Evolutionary conservation across 1,140 invertebrate species (phyloP), one percentile per base, ranked within the genome.

Genomic region (Trachymyrmex cornetzi): DNA sequence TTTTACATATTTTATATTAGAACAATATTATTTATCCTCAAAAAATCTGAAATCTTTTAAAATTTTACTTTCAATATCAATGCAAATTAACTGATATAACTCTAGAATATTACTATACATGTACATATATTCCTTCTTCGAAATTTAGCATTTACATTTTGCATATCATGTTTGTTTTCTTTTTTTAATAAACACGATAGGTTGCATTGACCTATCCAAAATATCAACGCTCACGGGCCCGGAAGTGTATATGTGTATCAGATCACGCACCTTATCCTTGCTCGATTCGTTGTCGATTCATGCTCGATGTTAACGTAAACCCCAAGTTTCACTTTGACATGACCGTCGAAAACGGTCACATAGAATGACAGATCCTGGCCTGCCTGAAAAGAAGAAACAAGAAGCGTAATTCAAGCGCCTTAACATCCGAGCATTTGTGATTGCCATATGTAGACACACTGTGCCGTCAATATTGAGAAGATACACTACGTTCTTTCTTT

Each of bases 311-410:
- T 96, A 9, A 97, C 97, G 91, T 95, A 97, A 12, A 97, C 97
- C 94, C 97, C 97, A n/a, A 96, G 96, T 94, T 98, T 98, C 4
- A 97, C 96, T 24, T 96, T 96, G 9, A 97, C 93, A 53, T 96
- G 94, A 19, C 97, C 97, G 93, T 97, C 97, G 12, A 96, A 96
- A 6, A 97, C 97, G 14, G 97, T 97, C 59, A 98, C 97, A 92
- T 97, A 97, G 1, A 98, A 94, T 87, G 96, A 96, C 86, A 97
- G 96, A 80, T 97, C 96, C 92, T 97, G 95, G 19, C 97, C 97
- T 88, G 95, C 97, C 97, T 98, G 93, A 75, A 95, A 95, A 92
- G 86, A 88, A 90, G 75, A 90, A 92, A 59, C 59, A 88, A 84
- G 59, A 91, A 91, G 19, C 66, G 59, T 90, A 84, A 74, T 79